Percentiles rank a stretch among this genome's conserved stretches.
These are phyloP conservation scores for Numida meleagris DNA, from an alignment of 2,113 vertebrate species.

Conservation along the genomic window DNA sequence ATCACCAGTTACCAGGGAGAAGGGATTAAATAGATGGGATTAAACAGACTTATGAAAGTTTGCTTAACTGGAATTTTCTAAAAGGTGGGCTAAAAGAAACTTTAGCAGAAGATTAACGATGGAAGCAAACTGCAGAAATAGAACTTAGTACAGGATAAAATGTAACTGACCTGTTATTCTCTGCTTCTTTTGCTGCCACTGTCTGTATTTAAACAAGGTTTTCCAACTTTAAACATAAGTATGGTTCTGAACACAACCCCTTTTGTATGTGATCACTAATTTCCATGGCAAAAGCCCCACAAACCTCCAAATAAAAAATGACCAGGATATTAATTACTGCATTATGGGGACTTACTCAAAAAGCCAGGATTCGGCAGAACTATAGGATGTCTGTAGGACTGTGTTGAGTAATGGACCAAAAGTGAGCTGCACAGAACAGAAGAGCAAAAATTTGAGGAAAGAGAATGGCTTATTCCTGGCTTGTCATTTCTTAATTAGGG, in stretches of 20 bases:
- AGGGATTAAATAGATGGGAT: background rate
- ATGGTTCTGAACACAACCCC: background rate
- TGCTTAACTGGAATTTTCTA: background rate
- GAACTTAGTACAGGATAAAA: background rate
- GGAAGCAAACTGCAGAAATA: background rate
- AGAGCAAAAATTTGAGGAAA: background rate
- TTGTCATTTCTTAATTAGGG: background rate
- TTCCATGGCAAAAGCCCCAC: background rate
- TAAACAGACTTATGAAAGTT: background rate
- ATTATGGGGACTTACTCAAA: rapidly evolving
- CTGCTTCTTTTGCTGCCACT: background rate
- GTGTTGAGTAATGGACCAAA: background rate
- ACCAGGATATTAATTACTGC: background rate
- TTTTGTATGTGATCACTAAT: background rate
- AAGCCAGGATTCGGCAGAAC: background rate
- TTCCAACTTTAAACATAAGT: background rate
- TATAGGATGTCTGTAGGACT: background rate
- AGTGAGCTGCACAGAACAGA: background rate
- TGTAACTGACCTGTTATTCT: background rate
- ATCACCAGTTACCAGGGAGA: background rate
- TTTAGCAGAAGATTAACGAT: background rate
- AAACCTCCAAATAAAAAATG: background rate
- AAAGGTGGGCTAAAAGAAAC: background rate
- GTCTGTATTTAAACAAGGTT: background rate
- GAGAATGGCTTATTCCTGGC: background rate